Conservation (phyloP, 2,113 vertebrate genomes). For the Mugil cephalus region DNA sequence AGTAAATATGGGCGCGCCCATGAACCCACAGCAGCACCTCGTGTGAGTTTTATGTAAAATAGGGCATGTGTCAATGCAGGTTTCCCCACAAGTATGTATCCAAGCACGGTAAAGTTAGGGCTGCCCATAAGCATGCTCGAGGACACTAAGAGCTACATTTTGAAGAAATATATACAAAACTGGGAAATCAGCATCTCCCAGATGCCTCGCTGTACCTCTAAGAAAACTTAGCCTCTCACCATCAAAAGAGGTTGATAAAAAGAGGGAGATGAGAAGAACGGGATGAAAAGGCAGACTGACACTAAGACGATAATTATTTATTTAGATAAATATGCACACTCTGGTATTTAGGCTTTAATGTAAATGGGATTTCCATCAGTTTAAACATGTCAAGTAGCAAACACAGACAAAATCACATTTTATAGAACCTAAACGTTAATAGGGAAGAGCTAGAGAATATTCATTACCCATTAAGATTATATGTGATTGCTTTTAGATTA, state of each 20-base stretch:
- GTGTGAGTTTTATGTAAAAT: conserved; percentile 64
- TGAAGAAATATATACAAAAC: conserved; percentile 17
- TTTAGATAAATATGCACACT: conserved; percentile 1
- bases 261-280: background rate
- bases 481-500: background rate
- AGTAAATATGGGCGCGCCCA: conserved; percentile 55
- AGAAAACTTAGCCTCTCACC: background rate
- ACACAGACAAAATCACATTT: background rate
- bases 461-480: conserved; percentile 20
- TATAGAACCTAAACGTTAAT: conserved; percentile 14
- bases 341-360: conserved; percentile 2
- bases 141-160: conserved; percentile 23
- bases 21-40: conserved; percentile 23
- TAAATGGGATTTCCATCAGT: conserved; percentile 8
- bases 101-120: conserved; percentile 25
- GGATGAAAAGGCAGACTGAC: background rate
- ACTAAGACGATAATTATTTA: background rate
- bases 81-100: conserved; percentile 40
- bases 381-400: conserved; percentile 16
- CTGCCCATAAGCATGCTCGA: conserved; percentile 25
- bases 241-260: conserved; percentile 8
- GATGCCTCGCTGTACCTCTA: background rate
- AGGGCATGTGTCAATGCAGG: conserved; percentile 55
- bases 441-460: background rate
- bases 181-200: conserved; percentile 31